Conservation (phyloP, 2,797 vertebrate species). For the Lithobates sylvaticus region DNA sequence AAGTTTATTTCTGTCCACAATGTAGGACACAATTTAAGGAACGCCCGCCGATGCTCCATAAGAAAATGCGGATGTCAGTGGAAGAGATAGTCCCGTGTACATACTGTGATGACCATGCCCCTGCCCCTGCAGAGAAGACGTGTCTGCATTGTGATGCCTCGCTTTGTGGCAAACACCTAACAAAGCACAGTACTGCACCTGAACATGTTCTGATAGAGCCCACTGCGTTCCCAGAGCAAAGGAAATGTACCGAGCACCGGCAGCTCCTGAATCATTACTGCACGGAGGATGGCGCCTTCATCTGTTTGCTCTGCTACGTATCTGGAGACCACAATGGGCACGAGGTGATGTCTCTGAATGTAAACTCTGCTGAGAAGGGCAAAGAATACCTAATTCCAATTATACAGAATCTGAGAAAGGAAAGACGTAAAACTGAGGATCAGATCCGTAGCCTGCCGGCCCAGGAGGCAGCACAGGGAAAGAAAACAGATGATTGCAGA, state of each 20-base stretch:
- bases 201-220: constrained; percentile 12
- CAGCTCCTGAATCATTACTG: neutral
- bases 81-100: too few relatives aligned
- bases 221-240: neutral
- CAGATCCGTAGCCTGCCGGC: neutral
- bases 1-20: too few relatives aligned
- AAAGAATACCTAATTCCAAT: neutral
- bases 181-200: constrained; percentile 14
- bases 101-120: too few relatives aligned
- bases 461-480: neutral
- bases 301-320: neutral
- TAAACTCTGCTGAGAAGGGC: neutral
- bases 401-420: neutral
- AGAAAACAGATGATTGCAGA: neutral
- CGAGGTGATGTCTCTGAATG: neutral
- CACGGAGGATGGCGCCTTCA: neutral
- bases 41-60: too few relatives aligned
- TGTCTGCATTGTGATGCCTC: too few relatives aligned
- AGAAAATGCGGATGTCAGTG: too few relatives aligned
- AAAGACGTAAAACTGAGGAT: neutral
- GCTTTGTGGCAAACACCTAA: constrained; percentile 16
- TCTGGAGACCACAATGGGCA: neutral
- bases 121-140: too few relatives aligned
- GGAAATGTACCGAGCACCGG: neutral
- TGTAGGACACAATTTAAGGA: too few relatives aligned